Evolutionary conservation across 2,113 vertebrate species (phyloP).

Genomic region (Sorex fumeus): DNA sequence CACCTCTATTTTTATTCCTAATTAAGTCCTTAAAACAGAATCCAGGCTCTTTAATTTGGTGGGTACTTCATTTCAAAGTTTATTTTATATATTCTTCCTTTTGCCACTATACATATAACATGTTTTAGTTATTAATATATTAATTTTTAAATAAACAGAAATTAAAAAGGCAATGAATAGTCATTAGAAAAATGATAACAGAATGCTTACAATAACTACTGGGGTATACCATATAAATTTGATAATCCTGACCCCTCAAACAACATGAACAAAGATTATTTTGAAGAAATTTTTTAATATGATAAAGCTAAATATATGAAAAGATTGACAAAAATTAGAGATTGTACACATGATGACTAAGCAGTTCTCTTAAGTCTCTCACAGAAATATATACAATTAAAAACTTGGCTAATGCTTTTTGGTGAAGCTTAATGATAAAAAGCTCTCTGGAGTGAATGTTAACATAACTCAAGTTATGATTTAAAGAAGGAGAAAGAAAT

Average conservation of each 20-base stretch:
- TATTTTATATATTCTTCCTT: slow-evolving; percentile 44
- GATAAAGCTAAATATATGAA: slow-evolving; percentile 46
- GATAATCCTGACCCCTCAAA: background rate
- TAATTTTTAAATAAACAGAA: slow-evolving; percentile 62
- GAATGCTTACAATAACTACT: slow-evolving; percentile 41
- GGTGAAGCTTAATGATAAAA: slow-evolving; percentile 70
- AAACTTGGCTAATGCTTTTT: slow-evolving; percentile 66
- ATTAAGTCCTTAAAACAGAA: slow-evolving; percentile 63
- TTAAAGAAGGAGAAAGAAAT: slow-evolving; percentile 74
- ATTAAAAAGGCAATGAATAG: slow-evolving; percentile 51
- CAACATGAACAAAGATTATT: slow-evolving; percentile 41
- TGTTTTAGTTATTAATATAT: too few relatives aligned
- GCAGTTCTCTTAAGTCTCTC: slow-evolving; percentile 57
- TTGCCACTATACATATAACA: slow-evolving; percentile 29
- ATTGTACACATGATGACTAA: slow-evolving; percentile 3
- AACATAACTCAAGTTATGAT: slow-evolving; percentile 42
- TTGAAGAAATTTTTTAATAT: slow-evolving; percentile 44
- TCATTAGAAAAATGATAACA: slow-evolving; percentile 51
- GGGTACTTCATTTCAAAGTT: slow-evolving; percentile 62
- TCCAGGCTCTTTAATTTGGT: slow-evolving; percentile 26
- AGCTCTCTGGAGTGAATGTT: slow-evolving; percentile 52
- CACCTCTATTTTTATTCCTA: slow-evolving; percentile 57
- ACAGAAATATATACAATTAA: slow-evolving; percentile 65
- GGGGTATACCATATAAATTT: too few relatives aligned
- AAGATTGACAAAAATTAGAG: slow-evolving; percentile 38